Base-by-base conservation (phyloP, 2,113 vertebrate species). In the Tragelaphus strepsiceros region DNA sequence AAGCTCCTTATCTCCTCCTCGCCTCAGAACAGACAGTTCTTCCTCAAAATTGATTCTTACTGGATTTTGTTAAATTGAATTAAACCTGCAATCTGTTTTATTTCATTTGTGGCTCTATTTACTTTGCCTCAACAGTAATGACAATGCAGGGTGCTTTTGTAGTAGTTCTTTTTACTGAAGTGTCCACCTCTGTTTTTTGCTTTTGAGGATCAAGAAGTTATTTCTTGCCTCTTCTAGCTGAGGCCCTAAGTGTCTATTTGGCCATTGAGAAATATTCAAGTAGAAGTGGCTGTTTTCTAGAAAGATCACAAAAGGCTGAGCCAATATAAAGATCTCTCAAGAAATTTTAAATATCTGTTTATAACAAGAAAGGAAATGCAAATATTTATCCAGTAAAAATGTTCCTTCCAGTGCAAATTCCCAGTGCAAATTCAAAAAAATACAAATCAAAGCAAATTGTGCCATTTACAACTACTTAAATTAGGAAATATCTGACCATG, bases 361-460 rank as follows among this genome's bases (percentile, higher is more conserved):
- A 83, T 59, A 43, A 80, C 0, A 82, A 85, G 49, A 91, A 96
- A 94, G 10, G 74, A 95, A 93, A 93, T 81, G 12, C 30, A 85
- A 96, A 93, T 90, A 46, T 92, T 90, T 89, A 80, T 32, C 24
- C 16, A 17, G 49, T 39, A n/a, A 89, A 96, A 91, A 86, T 46
- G 7, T 15, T 59, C 58, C 88, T 22, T 22, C 71, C 4, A 28
- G 22, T 39, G n/a, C 22, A 94, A 91, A 94, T 82, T 89, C 11
- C 78, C 3, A 43, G 22, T n/a, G 39, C 26, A 96, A 91, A 94
- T 83, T 89, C 11, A 58, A 91, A 93, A 22, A 89, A 59, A 56
- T 59, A 77, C 21, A 89, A 95, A 90, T 86, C 83, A 61, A 96
- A 96, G 64, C 59, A 90, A 91, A 91, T 93, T 35, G 67, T 83